These are phyloP conservation scores for Ptiloglossa arizonensis DNA, from an alignment of 1,140 invertebrate genomes.

Conservation along the genomic window DNA sequence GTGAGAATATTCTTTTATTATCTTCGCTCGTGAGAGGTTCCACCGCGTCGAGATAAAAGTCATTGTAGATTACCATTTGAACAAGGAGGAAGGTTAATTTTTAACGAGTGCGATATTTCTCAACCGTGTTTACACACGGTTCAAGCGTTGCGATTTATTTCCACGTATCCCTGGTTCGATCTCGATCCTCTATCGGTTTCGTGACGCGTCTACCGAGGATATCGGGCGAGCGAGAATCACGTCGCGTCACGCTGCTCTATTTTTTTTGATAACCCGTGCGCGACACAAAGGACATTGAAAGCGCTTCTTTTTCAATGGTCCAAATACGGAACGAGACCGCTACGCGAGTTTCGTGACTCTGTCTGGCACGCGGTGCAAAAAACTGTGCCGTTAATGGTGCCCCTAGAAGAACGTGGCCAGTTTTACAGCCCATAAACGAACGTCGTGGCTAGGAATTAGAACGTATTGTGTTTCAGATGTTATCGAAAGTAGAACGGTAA, in stretches of 20 bases:
- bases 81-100: too few species aligned
- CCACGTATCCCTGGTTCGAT: too few species aligned
- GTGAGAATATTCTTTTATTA: too few species aligned
- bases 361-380: slow-evolving; percentile 27
- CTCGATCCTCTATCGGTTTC: too few species aligned
- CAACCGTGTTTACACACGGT: too few species aligned
- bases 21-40: too few species aligned
- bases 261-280: not conserved
- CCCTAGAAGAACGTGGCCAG: slow-evolving; percentile 40
- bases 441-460: slow-evolving; percentile 43
- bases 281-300: not conserved
- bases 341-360: slow-evolving; percentile 43
- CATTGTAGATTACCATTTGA: not conserved
- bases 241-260: not conserved
- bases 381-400: slow-evolving; percentile 45
- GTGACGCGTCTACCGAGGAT: too few species aligned
- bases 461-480: slow-evolving; percentile 45
- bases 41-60: too few species aligned
- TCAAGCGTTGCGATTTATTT: too few species aligned
- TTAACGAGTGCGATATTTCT: too few species aligned
- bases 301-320: not conserved
- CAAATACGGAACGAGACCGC: slow-evolving; percentile 30
- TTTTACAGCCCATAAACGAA: slow-evolving; percentile 51
- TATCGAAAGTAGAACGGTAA: slow-evolving; percentile 47
- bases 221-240: not conserved